Conservation (phyloP, 2,888 invertebrate species). For the Hofmannophila pseudospretella region DNA sequence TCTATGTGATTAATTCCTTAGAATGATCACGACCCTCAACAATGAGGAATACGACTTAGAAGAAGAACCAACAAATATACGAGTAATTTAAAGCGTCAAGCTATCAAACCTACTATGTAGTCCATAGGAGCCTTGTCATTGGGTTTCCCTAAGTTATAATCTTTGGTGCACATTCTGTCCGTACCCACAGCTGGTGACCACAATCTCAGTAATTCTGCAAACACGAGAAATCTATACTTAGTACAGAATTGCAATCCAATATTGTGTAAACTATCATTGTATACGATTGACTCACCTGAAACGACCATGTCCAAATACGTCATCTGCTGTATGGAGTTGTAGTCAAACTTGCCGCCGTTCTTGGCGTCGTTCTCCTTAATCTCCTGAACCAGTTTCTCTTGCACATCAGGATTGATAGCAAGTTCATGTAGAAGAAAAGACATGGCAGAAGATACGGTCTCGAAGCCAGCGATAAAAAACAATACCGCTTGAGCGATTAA, state of each 20-base stretch:
- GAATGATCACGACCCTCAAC: too few species aligned
- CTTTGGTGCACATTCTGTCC: conserved; percentile 68
- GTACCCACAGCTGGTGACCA: conserved; percentile 60
- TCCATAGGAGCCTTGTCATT: conserved; percentile 16
- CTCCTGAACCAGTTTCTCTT: conserved; percentile 72
- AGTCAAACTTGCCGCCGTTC: conserved; percentile 60
- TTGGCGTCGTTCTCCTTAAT: conserved; percentile 61
- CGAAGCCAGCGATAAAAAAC: conserved; percentile 78
- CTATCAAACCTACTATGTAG: conserved; percentile 3
- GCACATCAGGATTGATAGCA: conserved; percentile 76
- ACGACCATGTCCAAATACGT: conserved; percentile 80
- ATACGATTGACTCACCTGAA: too few species aligned
- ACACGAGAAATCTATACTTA: neutral
- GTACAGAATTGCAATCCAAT: neutral
- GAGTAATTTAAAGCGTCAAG: neutral
- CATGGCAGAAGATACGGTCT: conserved; percentile 62
- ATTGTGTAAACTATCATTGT: too few species aligned
- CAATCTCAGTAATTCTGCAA: conserved; percentile 49
- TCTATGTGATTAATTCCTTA: too few species aligned
- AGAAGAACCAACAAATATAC: too few species aligned
- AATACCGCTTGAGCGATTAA: conserved; percentile 66
- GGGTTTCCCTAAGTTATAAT: conserved; percentile 57
- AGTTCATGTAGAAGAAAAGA: conserved; percentile 76
- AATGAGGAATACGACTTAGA: too few species aligned
- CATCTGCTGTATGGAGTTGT: conserved; percentile 72